Percentiles rank a stretch among this genome's conserved stretches.
phyloP scores from a whole-genome alignment of 2,113 vertebrate species.

The Columba janthina region DNA sequence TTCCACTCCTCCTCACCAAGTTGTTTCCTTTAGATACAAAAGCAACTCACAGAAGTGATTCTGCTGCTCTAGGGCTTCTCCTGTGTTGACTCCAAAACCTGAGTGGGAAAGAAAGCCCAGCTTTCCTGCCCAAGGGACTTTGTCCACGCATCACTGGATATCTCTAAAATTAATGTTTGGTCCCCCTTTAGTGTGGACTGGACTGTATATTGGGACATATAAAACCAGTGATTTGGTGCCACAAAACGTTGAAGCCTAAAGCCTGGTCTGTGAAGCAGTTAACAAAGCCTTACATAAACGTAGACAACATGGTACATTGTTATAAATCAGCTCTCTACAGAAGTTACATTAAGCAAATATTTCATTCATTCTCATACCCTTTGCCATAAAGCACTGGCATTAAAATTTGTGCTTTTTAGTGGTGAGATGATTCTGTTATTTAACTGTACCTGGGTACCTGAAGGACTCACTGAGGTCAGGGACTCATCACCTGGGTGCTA shows the following conservation, averaged over 20 bases:
- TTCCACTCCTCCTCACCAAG: neutral
- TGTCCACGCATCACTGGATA: neutral
- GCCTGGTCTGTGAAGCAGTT: neutral
- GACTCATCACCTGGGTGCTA: neutral
- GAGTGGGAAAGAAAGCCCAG: neutral
- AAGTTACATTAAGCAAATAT: conserved; percentile 3
- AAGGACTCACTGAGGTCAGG: neutral
- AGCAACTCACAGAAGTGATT: neutral
- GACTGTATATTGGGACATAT: neutral
- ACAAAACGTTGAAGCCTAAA: neutral
- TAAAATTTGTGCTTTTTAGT: conserved; percentile 1
- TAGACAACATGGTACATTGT: neutral
- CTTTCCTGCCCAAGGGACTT: no score
- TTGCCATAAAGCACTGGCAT: neutral
- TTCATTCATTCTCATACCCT: neutral
- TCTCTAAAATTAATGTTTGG: neutral
- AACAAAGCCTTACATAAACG: neutral
- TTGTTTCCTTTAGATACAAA: neutral
- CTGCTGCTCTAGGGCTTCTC: neutral
- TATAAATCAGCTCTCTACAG: neutral
- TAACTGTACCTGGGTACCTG: neutral
- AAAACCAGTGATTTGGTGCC: neutral
- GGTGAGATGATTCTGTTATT: conserved; percentile 9
- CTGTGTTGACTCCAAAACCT: neutral
- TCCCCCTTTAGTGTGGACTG: neutral